Conservation (phyloP, 2,888 invertebrate genomes). For the Ceramica pisi region DNA sequence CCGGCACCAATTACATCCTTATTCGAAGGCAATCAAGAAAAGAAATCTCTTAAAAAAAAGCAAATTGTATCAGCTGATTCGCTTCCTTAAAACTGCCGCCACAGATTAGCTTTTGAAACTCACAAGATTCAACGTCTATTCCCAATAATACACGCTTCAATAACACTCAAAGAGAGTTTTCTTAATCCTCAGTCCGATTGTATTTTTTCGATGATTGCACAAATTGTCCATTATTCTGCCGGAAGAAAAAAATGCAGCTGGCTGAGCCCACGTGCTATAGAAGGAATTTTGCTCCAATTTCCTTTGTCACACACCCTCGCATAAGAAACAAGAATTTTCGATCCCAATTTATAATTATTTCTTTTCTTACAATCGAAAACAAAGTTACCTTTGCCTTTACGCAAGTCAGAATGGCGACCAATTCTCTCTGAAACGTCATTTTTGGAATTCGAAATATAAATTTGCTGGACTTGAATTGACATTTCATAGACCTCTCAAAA, state of each 20-base stretch:
- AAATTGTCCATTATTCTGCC: constrained; percentile 57
- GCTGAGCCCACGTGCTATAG: constrained; percentile 69
- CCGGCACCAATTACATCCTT: no score
- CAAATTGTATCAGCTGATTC: neutral
- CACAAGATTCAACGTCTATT: constrained; percentile 29
- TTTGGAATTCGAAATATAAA: constrained; percentile 35
- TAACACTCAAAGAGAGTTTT: constrained; percentile 48
- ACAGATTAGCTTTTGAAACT: constrained; percentile 22
- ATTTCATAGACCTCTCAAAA: constrained; percentile 58
- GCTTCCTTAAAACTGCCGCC: neutral
- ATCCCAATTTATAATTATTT: constrained; percentile 57
- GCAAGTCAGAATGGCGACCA: constrained; percentile 25
- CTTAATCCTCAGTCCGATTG: constrained; percentile 52
- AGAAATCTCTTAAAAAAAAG: neutral
- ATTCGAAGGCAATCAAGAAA: neutral
- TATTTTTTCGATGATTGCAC: constrained; percentile 61
- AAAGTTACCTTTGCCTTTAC: constrained; percentile 55
- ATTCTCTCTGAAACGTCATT: neutral
- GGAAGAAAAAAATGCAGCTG: constrained; percentile 74
- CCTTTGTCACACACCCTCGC: constrained; percentile 69
- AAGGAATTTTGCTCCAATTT: constrained; percentile 75
- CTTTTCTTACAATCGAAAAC: constrained; percentile 45
- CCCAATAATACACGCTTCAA: constrained; percentile 50
- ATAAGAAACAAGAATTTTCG: constrained; percentile 55
- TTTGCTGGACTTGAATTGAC: constrained; percentile 45